Conservation (phyloP, 2,113 vertebrate species). For the Cyanistes caeruleus region DNA sequence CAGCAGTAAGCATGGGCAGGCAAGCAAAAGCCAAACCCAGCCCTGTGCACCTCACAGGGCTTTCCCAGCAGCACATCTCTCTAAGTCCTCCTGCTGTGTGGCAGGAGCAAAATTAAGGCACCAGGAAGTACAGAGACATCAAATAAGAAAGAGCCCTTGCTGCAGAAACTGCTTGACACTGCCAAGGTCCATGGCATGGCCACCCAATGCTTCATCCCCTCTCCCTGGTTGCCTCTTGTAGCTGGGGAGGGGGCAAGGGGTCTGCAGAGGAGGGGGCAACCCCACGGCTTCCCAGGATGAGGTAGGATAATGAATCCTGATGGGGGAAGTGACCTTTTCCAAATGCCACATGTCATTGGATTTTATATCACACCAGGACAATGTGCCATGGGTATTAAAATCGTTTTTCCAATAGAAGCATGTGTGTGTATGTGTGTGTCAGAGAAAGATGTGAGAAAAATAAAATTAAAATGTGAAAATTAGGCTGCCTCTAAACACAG, state of each 20-base stretch:
- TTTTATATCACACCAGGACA: constrained; percentile 99
- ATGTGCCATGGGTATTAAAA: constrained; percentile 99
- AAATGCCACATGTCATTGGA: constrained; percentile 99
- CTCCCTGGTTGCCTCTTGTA: neutral
- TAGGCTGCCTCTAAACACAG: neutral
- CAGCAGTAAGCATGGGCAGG: neutral
- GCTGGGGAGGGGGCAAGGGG: neutral
- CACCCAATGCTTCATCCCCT: neutral
- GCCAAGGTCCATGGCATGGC: neutral
- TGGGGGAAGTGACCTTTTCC: constrained; percentile 97
- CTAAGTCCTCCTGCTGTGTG: neutral
- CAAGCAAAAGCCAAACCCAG: neutral
- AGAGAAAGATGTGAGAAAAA: constrained; percentile 72
- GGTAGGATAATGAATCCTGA: constrained; percentile 86
- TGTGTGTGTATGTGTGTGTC: constrained; percentile 72
- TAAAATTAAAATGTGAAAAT: constrained; percentile 67
- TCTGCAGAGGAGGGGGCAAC: constrained; percentile 19
- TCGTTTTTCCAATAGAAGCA: constrained; percentile 93
- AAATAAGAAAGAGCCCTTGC: neutral
- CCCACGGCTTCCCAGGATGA: constrained; percentile 66
- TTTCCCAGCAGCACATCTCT: neutral
- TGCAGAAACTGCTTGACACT: neutral
- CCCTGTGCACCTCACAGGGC: fast-evolving
- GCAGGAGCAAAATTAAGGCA: neutral
- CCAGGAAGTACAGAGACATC: neutral